Evolutionary conservation across 2,113 vertebrate species (phyloP).

Genomic region (Laticauda laticaudata): DNA sequence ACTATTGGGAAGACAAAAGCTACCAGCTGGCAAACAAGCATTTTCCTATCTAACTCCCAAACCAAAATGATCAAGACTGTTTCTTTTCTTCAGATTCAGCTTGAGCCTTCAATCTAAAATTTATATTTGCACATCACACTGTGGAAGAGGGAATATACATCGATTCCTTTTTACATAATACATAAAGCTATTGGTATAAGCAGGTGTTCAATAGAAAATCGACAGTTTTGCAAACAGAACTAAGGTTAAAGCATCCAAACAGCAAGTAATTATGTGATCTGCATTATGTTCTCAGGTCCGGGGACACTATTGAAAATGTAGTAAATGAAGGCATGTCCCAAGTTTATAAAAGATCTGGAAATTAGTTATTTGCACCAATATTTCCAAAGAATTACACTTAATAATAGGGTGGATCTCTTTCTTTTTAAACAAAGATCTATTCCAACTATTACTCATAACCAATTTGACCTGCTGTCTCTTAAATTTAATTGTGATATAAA

Average conservation of each 20-base stretch:
- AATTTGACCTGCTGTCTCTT: conserved; percentile 35
- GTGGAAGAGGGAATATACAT: neutral
- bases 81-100: neutral
- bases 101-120: neutral
- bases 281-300: neutral
- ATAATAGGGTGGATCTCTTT: neutral
- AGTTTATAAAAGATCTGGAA: neutral
- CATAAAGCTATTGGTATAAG: neutral
- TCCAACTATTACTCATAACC: conserved; percentile 27
- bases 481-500: conserved; percentile 32
- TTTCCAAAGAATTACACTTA: neutral
- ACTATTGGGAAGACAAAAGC: neutral
- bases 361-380: neutral
- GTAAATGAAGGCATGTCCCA: neutral
- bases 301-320: neutral
- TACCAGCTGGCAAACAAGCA: neutral
- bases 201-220: neutral
- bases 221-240: neutral
- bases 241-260: neutral
- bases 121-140: neutral
- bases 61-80: neutral
- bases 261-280: neutral
- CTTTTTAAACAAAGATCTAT: neutral
- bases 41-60: neutral
- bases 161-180: neutral